Conservation (phyloP, 2,888 invertebrate species). For the Cephus rjabovi region DNA sequence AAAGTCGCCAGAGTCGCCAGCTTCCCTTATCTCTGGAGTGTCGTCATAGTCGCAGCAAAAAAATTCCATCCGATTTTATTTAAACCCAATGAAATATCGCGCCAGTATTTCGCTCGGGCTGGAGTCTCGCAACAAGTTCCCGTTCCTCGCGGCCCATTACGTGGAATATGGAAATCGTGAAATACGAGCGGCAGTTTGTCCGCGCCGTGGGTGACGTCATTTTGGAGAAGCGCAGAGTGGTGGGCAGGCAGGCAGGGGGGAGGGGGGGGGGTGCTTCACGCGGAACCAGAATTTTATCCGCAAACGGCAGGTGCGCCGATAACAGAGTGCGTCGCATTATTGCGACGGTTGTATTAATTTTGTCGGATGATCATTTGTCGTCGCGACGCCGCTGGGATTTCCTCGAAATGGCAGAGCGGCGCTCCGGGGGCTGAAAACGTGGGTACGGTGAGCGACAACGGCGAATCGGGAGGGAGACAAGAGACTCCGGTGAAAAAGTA, state of each 20-base stretch:
- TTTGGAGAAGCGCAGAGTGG: neutral
- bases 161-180: conserved; percentile 3
- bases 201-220: neutral
- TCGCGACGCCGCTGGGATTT: neutral
- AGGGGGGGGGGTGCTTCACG: neutral
- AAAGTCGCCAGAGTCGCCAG: neutral
- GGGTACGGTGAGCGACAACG: neutral
- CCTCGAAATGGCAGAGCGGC: neutral
- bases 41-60: neutral
- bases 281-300: neutral
- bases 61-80: neutral
- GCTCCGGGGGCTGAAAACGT: neutral
- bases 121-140: neutral
- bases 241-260: accelerated
- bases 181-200: neutral
- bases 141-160: neutral
- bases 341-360: conserved; percentile 36
- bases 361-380: conserved; percentile 43
- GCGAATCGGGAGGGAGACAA: neutral
- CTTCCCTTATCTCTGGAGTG: neutral
- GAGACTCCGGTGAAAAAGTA: conserved; percentile 10
- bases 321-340: conserved; percentile 3
- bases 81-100: neutral
- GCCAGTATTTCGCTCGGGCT: neutral
- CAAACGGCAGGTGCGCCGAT: conserved; percentile 3